These are phyloP conservation scores for Albula goreensis DNA, from an alignment of 2,113 vertebrate genomes.

Conservation along the genomic window DNA sequence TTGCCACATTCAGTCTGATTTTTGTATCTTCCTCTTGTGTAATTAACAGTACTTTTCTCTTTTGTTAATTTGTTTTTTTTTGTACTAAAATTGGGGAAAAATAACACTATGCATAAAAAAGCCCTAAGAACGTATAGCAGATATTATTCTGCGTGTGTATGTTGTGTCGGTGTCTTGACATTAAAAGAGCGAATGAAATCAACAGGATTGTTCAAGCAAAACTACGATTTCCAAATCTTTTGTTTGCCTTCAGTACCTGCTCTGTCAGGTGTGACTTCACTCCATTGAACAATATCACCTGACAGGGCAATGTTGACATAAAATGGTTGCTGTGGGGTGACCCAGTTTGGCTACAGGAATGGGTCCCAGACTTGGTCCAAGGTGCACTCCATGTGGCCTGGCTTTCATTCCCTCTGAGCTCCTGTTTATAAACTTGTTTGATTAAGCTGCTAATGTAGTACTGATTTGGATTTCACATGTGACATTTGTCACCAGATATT, in stretches of 20 bases:
- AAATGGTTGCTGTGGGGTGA: neutral
- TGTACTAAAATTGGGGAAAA: constrained; percentile 6
- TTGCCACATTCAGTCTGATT: neutral
- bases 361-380: neutral
- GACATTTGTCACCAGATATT: neutral
- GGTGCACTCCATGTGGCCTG: neutral
- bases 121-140: neutral
- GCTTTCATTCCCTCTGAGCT: neutral
- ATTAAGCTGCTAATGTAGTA: neutral
- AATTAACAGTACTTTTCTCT: neutral
- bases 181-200: constrained; percentile 7
- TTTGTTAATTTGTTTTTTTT: neutral
- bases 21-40: neutral
- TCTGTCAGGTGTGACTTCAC: neutral
- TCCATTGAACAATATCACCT: neutral
- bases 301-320: neutral
- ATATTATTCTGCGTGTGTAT: neutral
- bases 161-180: neutral
- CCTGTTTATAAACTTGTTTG: neutral
- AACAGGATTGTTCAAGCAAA: neutral
- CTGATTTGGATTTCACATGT: neutral
- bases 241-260: neutral
- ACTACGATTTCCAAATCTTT: neutral
- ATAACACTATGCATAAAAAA: constrained; percentile 43
- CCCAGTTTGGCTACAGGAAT: neutral